Evolutionary conservation across 2,797 vertebrate genomes (phyloP).

Genomic region (Bradypodion pumilum): DNA sequence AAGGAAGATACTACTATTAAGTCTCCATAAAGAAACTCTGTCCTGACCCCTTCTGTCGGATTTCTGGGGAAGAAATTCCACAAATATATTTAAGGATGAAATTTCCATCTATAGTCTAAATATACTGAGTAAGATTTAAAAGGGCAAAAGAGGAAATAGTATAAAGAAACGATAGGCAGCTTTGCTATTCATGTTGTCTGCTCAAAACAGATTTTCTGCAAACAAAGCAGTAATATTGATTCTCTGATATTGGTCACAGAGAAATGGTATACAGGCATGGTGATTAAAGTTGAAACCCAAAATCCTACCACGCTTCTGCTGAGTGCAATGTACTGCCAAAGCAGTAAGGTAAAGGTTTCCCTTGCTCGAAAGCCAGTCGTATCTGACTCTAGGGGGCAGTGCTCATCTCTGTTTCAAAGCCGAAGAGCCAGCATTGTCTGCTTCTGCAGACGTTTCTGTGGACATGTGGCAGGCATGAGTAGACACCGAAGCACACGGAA

Average conservation of each 20-base stretch:
- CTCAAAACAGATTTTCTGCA: not conserved
- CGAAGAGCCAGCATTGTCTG: no score
- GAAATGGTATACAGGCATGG: not conserved
- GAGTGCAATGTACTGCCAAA: no score
- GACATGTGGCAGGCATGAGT: no score
- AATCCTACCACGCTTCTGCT: no score
- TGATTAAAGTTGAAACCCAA: not conserved
- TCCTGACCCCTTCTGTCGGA: not conserved
- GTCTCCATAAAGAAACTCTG: not conserved
- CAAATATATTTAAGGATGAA: not conserved
- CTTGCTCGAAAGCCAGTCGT: no score
- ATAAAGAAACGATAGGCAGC: fast-evolving
- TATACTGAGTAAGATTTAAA: constrained; percentile 22
- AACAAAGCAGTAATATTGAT: not conserved
- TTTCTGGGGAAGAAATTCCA: not conserved
- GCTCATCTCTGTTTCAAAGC: no score
- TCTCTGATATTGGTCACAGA: not conserved
- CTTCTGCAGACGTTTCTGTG: no score
- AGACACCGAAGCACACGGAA: no score
- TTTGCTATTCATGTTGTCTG: not conserved
- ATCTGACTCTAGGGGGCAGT: no score
- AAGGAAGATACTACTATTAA: not conserved
- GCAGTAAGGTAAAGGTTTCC: no score
- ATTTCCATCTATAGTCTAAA: not conserved
- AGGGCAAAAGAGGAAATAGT: not conserved